These are phyloP conservation scores for Hycleus phaleratus DNA, from an alignment of 1,140 invertebrate species.

Conservation along the genomic window DNA sequence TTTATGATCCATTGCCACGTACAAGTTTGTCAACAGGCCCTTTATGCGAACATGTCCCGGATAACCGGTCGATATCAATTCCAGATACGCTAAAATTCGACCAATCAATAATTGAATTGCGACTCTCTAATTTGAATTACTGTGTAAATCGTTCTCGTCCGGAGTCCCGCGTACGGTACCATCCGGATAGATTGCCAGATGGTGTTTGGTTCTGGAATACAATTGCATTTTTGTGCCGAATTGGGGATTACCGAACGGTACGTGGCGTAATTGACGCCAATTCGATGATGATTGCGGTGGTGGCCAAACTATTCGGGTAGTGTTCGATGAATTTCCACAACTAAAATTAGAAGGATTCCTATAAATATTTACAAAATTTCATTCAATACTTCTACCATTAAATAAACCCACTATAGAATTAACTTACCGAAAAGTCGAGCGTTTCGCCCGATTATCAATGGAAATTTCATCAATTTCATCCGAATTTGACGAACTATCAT, in stretches of 20 bases:
- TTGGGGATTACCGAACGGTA: conserved; percentile 29
- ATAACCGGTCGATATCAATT: conserved; percentile 45
- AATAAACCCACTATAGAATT: no score
- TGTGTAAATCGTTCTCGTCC: conserved; percentile 46
- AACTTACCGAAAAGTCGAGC: no score
- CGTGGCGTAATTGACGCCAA: conserved; percentile 17
- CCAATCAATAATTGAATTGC: conserved; percentile 1
- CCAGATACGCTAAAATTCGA: conserved; percentile 45
- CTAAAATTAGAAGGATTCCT: no score
- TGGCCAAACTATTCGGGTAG: conserved; percentile 22
- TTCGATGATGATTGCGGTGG: conserved; percentile 6
- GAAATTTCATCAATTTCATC: no score
- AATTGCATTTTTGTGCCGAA: conserved; percentile 45
- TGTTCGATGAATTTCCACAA: no score
- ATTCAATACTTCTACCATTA: no score
- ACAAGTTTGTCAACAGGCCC: conserved; percentile 50
- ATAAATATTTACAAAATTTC: no score
- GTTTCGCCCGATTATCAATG: no score
- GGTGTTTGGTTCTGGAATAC: conserved; percentile 49
- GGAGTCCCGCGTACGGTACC: conserved; percentile 47
- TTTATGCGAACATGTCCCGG: conserved; percentile 50
- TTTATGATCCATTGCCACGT: conserved; percentile 54
- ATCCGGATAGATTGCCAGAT: conserved; percentile 47
- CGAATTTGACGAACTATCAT: no score
- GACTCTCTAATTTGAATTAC: conserved; percentile 32